Conservation (phyloP, 2,113 vertebrate genomes). For the Myrmophylax atrothorax region DNA sequence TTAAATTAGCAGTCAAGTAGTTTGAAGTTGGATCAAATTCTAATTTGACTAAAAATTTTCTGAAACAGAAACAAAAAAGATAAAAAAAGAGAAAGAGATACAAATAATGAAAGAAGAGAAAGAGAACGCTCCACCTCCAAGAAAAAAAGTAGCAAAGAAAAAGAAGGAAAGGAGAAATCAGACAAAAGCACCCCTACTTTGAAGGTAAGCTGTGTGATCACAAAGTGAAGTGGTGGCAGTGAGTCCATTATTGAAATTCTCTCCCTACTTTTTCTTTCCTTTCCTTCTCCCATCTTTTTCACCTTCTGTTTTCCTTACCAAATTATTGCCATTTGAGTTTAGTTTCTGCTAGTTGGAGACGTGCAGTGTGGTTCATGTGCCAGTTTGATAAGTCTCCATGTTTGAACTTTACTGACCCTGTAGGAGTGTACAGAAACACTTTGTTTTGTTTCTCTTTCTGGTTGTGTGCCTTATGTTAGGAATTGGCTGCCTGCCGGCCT, state of each 20-base stretch:
- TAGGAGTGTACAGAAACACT: neutral
- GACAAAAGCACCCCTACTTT: constrained; percentile 66
- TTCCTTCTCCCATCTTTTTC: neutral
- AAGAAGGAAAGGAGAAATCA: constrained; percentile 76
- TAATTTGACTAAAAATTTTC: neutral
- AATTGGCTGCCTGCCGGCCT: neutral
- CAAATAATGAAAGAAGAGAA: constrained; percentile 81
- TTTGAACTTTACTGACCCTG: neutral
- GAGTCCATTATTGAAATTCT: neutral
- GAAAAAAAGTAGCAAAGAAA: constrained; percentile 85
- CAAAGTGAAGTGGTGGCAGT: neutral
- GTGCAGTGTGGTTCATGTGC: neutral
- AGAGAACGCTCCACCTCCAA: constrained; percentile 82
- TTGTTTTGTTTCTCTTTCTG: neutral
- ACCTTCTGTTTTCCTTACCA: neutral
- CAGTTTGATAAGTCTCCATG: neutral
- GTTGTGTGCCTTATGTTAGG: neutral
- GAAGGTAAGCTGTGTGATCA: constrained; percentile 68
- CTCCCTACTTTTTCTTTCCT: neutral
- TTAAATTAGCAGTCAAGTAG: neutral
- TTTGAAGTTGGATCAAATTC: neutral
- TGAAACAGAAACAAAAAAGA: constrained; percentile 86
- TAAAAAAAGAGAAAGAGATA: constrained; percentile 80
- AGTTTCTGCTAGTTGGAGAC: neutral
- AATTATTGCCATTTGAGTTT: neutral